Evolutionary conservation across 2,888 invertebrate species (phyloP), one percentile per base, ranked within the genome.

Genomic region (Drosophila peninsularis): DNA sequence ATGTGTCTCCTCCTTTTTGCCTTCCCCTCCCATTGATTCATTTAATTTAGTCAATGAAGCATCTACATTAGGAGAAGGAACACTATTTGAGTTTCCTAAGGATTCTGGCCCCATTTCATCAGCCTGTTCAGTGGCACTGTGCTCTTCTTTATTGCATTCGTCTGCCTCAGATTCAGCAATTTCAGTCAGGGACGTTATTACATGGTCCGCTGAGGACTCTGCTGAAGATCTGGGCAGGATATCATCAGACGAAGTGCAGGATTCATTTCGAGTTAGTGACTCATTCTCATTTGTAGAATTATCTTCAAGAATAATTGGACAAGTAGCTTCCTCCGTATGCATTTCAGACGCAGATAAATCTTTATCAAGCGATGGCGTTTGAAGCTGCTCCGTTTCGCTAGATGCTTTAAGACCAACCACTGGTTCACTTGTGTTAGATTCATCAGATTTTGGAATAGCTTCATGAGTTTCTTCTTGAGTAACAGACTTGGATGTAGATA

Each of bases 31-130:
- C n/a, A 6, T 21, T 11, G 54, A n/a, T 21, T 37, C n/a, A 55
- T 55, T 30, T 10, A 62, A 45, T n/a, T 64, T 27, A 61, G 32
- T 34, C 4, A 21, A 11, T 34, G 61, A 37, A 1, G 30, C 32
- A 37, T 58, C 30, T 11, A 21, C 44, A 30, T 47, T 47, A 0
- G n/a, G 7, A 9, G 13, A 37, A 41, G 1, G n/a, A 37, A 2
- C 3, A 2, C 7, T n/a, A 17, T 44, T 44, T 14, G 10, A 1
- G 10, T 4, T 3, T 0, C 1, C 17, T 17, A 17, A 17, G 17
- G 44, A 14, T 44, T 14, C 24, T 21, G 41, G 9, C n/a, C 14
- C 14, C 2, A 17, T 21, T 17, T 30, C 34, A 10, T 27, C 4
- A 5, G 7, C 17, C 19, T 24, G 10, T 27, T 49, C 57, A n/a